phyloP scores from a whole-genome alignment of 2,113 vertebrate species.

The Coregonus clupeaformis region DNA sequence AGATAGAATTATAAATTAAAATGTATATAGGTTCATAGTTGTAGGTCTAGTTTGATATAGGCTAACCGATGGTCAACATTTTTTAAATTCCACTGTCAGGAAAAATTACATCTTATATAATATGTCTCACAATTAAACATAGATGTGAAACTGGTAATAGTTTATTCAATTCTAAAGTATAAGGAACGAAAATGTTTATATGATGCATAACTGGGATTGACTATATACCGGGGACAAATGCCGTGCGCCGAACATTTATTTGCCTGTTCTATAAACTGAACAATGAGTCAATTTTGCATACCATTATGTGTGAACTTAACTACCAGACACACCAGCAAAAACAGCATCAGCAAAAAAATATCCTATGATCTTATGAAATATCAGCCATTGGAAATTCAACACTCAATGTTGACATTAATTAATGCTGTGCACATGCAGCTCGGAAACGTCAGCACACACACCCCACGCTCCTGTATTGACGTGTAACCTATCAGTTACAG shows the following conservation, averaged over 20 bases:
- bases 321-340: background rate
- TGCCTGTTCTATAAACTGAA: conserved; percentile 17
- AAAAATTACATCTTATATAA: too few relatives aligned
- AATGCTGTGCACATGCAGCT: conserved; percentile 51
- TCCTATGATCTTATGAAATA: background rate
- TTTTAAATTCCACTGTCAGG: too few relatives aligned
- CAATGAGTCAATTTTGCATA: conserved; percentile 13
- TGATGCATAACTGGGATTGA: background rate
- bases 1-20: too few relatives aligned
- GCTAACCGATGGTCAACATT: too few relatives aligned
- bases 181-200: background rate
- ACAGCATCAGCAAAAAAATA: background rate
- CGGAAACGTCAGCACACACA: conserved; percentile 40
- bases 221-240: background rate
- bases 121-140: too few relatives aligned
- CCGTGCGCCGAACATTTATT: conserved; percentile 1
- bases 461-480: conserved; percentile 18
- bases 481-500: conserved; percentile 63
- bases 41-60: too few relatives aligned
- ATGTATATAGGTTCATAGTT: too few relatives aligned
- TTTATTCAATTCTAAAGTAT: too few relatives aligned
- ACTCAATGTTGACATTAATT: conserved; percentile 49
- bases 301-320: background rate
- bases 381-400: background rate
- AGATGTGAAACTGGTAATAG: too few relatives aligned